Conservation (phyloP, 2,888 invertebrate species). For the Spialia ferax region DNA sequence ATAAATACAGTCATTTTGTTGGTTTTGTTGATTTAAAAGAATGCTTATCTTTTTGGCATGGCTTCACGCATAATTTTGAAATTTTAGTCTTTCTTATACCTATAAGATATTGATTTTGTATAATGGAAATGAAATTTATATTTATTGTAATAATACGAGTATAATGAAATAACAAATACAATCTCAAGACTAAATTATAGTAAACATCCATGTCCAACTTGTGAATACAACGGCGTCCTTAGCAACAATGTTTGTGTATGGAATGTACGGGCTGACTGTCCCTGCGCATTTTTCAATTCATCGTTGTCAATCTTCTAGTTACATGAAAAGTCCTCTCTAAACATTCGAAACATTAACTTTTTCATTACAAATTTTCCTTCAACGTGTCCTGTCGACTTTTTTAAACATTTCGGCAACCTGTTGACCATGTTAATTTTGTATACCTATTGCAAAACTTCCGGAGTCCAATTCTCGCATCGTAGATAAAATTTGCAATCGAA, state of each 20-base stretch:
- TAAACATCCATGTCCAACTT: not conserved
- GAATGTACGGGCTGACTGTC: constrained; percentile 10
- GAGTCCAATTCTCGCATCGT: not conserved
- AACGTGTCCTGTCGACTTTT: not conserved
- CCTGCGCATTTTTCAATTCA: constrained; percentile 2
- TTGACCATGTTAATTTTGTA: not conserved
- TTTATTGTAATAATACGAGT: too few relatives aligned
- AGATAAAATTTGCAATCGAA: not conserved
- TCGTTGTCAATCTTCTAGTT: not conserved
- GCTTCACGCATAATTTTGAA: too few relatives aligned
- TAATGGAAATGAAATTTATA: too few relatives aligned
- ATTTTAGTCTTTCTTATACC: too few relatives aligned
- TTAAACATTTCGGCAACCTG: not conserved
- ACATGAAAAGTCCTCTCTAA: not conserved
- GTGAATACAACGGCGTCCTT: not conserved
- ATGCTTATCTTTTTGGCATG: too few relatives aligned
- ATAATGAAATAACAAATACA: too few relatives aligned
- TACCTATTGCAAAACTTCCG: not conserved
- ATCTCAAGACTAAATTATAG: too few relatives aligned
- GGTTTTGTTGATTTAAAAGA: too few relatives aligned
- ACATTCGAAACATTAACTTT: not conserved
- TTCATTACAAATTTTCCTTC: not conserved
- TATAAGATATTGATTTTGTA: too few relatives aligned
- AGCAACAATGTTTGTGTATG: not conserved
- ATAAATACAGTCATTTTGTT: too few relatives aligned